A percentile compares a stretch with the other conserved stretches of the same genome.
These are phyloP conservation scores for Ramphastos sulfuratus DNA, from an alignment of 2,113 vertebrate genomes.

Conservation along the genomic window DNA sequence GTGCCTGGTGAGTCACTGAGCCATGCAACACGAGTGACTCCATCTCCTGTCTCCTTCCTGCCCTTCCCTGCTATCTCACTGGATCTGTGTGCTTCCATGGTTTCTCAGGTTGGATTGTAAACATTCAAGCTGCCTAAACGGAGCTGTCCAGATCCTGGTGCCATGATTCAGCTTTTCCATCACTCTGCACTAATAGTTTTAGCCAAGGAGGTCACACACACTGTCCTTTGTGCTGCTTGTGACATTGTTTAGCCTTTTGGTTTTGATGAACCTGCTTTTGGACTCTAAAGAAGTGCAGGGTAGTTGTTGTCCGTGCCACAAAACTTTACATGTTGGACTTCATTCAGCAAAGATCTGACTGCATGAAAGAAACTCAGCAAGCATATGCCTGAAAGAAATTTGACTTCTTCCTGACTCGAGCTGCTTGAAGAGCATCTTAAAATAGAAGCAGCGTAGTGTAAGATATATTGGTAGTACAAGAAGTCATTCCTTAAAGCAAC, in stretches of 20 bases:
- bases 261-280: background rate
- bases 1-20: slow-evolving; percentile 13
- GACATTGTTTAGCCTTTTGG: background rate
- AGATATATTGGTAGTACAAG: background rate
- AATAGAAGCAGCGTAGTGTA: background rate
- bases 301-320: background rate
- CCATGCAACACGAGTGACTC: background rate
- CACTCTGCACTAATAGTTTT: background rate
- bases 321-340: background rate
- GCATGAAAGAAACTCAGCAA: background rate
- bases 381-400: background rate
- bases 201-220: background rate
- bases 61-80: background rate
- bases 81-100: background rate
- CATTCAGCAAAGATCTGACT: background rate
- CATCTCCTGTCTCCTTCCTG: background rate
- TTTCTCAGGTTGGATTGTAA: background rate
- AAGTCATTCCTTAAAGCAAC: background rate
- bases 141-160: background rate
- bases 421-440: slow-evolving; percentile 6
- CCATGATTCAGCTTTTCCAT: background rate
- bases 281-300: background rate
- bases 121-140: background rate
- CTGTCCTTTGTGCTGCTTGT: background rate
- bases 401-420: background rate